Percentiles rank a stretch among this genome's conserved stretches.
These are phyloP conservation scores for Drosophila mulleri DNA, from an alignment of 2,888 invertebrate species.

Conservation along the genomic window DNA sequence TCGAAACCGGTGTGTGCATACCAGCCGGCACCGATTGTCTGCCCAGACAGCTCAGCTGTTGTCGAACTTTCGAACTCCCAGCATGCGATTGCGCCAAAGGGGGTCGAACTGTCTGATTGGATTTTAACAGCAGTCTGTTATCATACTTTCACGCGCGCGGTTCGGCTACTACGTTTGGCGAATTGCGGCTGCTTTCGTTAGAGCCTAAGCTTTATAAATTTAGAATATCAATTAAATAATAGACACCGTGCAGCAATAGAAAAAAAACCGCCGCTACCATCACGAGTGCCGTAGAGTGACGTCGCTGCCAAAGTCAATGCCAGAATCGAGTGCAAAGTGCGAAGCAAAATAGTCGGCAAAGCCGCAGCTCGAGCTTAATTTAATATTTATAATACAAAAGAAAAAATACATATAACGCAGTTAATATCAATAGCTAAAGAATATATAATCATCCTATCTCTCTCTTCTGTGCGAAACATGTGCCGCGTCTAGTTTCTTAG, in stretches of 20 bases:
- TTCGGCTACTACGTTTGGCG: conserved; percentile 44
- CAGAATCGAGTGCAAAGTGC: conserved; percentile 26
- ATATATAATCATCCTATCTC: conserved; percentile 6
- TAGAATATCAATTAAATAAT: conserved; percentile 40
- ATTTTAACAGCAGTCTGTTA: conserved; percentile 56
- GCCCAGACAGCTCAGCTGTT: conserved; percentile 43
- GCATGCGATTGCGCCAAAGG: conserved; percentile 54
- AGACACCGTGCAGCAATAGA: conserved; percentile 27
- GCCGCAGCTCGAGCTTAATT: conserved; percentile 27
- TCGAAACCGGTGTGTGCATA: conserved; percentile 13
- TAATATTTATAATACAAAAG: conserved; percentile 21
- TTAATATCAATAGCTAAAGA: conserved; percentile 28
- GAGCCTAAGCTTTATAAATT: conserved; percentile 41
- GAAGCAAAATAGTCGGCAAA: conserved; percentile 16
- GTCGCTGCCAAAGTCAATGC: conserved; percentile 12
- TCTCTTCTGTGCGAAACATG: conserved; percentile 34
- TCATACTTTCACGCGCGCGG: conserved; percentile 50
- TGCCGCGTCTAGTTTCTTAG: conserved; percentile 32
- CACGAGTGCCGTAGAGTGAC: conserved; percentile 10
- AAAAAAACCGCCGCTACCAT: conserved; percentile 33
- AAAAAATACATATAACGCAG: conserved; percentile 13
- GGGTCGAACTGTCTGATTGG: conserved; percentile 14
- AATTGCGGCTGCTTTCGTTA: conserved; percentile 50
- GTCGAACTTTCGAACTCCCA: conserved; percentile 48
- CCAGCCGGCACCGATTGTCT: conserved; percentile 25